phyloP scores from a whole-genome alignment of 2,888 invertebrate species.

The Copidosoma aretas region DNA sequence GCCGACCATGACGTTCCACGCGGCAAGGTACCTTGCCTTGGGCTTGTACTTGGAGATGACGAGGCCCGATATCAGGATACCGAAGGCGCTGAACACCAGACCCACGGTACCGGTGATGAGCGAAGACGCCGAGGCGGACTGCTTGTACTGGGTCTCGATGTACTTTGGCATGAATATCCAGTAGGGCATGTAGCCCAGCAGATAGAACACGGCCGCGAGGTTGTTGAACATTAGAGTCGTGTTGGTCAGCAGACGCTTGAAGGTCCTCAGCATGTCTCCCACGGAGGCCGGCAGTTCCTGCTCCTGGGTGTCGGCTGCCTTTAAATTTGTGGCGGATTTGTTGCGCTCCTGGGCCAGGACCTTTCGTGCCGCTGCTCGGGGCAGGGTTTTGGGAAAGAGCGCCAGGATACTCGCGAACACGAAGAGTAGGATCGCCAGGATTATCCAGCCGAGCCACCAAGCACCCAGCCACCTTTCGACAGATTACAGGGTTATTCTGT shows the following conservation, averaged over 20 bases:
- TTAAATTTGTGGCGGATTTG: constrained; percentile 51
- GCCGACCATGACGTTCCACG: constrained; percentile 74
- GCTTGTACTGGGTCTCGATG: constrained; percentile 81
- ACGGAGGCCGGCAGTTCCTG: constrained; percentile 56
- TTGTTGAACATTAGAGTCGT: constrained; percentile 76
- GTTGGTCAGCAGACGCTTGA: constrained; percentile 71
- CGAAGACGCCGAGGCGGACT: constrained; percentile 78
- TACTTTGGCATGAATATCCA: constrained; percentile 85
- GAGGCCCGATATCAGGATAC: constrained; percentile 72
- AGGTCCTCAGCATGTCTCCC: constrained; percentile 70
- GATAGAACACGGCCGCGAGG: constrained; percentile 75
- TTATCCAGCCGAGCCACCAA: constrained; percentile 82
- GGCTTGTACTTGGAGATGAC: constrained; percentile 73
- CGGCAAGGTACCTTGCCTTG: constrained; percentile 70
- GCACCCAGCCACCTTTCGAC: constrained; percentile 84
- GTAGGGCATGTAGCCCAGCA: constrained; percentile 76
- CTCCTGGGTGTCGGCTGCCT: constrained; percentile 44
- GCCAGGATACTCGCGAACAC: constrained; percentile 70
- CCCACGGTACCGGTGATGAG: constrained; percentile 77
- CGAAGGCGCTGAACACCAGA: constrained; percentile 73
- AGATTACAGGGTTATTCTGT: no score
- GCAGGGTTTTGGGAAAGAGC: constrained; percentile 74
- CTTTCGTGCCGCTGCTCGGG: constrained; percentile 69
- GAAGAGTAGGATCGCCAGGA: constrained; percentile 68
- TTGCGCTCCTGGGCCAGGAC: constrained; percentile 59